phyloP scores from a whole-genome alignment of 2,888 invertebrate genomes.

The Ormyrus labotus region DNA sequence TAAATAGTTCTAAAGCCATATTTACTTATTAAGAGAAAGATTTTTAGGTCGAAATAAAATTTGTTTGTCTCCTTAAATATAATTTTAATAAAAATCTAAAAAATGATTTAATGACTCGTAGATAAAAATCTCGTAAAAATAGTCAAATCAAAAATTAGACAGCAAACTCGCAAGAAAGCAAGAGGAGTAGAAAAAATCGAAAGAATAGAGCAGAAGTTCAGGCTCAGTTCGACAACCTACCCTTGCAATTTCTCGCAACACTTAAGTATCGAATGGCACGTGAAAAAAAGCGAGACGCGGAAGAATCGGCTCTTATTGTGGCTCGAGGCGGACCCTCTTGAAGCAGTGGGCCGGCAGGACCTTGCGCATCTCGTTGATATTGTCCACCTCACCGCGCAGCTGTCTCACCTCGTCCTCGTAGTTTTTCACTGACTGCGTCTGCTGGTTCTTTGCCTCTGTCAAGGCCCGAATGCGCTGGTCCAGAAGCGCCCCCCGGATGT shows the following conservation, averaged over 20 bases:
- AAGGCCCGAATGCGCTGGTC: slow-evolving; percentile 86
- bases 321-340: slow-evolving; percentile 87
- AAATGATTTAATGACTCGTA: not conserved
- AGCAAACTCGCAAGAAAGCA: not conserved
- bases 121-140: not conserved
- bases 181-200: too few species aligned
- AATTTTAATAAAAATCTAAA: slow-evolving; percentile 6
- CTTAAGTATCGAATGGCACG: slow-evolving; percentile 45
- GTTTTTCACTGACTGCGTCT: slow-evolving; percentile 84
- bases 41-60: too few species aligned
- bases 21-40: too few species aligned
- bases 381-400: slow-evolving; percentile 86
- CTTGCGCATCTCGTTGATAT: slow-evolving; percentile 87
- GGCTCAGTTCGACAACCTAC: not conserved
- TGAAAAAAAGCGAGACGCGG: slow-evolving; percentile 2
- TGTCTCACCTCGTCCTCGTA: slow-evolving; percentile 86
- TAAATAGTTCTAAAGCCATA: not conserved
- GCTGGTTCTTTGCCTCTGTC: slow-evolving; percentile 79
- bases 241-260: not conserved
- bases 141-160: not conserved
- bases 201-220: too few species aligned
- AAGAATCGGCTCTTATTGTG: slow-evolving; percentile 67
- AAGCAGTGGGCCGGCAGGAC: slow-evolving; percentile 89
- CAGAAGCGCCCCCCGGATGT: slow-evolving; percentile 84
- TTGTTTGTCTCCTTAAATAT: too few species aligned